phyloP scores from a whole-genome alignment of 2,888 invertebrate genomes.

The Trichogramma dendrolimi region DNA sequence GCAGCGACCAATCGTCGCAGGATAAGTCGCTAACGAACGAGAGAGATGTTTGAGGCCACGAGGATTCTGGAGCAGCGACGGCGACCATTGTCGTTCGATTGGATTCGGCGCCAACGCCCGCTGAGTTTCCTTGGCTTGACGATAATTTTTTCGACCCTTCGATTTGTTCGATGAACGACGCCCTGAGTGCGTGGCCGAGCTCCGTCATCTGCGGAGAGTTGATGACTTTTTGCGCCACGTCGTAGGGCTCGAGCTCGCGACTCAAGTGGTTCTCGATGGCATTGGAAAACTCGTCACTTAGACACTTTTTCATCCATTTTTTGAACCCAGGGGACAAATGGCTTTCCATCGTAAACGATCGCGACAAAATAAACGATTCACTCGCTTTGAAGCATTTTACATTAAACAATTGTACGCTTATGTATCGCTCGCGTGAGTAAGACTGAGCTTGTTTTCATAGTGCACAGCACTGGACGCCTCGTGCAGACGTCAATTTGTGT shows the following conservation, averaged over 20 bases:
- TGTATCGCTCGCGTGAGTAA: neutral
- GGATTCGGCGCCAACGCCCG: neutral
- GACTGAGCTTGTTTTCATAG: neutral
- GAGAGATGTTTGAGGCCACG: slow-evolving; percentile 36
- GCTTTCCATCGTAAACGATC: slow-evolving; percentile 33
- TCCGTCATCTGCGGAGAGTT: slow-evolving; percentile 39
- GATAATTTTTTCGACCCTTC: slow-evolving; percentile 9
- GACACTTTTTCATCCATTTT: slow-evolving; percentile 42
- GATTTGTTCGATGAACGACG: slow-evolving; percentile 30
- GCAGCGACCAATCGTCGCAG: slow-evolving; percentile 43
- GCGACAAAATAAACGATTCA: neutral
- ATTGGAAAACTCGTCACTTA: slow-evolving; percentile 42
- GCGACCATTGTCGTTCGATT: neutral
- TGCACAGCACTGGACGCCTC: neutral
- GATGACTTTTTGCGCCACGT: slow-evolving; percentile 38
- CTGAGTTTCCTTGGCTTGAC: slow-evolving; percentile 21
- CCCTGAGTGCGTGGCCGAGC: slow-evolving; percentile 37
- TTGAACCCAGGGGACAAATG: slow-evolving; percentile 37
- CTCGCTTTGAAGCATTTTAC: slow-evolving; percentile 7
- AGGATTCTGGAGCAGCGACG: neutral
- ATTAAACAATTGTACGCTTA: too few species aligned
- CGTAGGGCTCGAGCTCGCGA: slow-evolving; percentile 31
- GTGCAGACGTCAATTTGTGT: slow-evolving; percentile 23
- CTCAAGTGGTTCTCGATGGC: slow-evolving; percentile 35
- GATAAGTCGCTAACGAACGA: slow-evolving; percentile 43